Evolutionary conservation across 2,888 invertebrate genomes (phyloP), one percentile per base, ranked within the genome.

Genomic region (Lasioglossum leucozonium): DNA sequence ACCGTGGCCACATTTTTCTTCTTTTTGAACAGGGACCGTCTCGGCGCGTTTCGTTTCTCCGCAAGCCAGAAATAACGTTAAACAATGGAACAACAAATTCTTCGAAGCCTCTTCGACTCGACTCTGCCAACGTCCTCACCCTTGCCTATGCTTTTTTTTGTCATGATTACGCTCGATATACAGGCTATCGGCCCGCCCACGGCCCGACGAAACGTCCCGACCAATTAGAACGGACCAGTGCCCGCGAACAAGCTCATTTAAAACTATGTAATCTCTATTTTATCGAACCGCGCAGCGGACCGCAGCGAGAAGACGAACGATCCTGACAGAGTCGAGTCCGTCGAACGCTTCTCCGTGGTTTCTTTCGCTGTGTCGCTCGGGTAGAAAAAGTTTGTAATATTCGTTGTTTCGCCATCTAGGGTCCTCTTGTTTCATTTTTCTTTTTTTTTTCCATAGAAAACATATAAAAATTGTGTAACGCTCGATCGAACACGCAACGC

Each of bases 401-500:
- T 84, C 84, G 84, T 84, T 84, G 84, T 84, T 84, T 84, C 42
- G 75, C 40, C 84, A 11, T 55, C 44, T 67, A 73, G 72, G 84
- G 72, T 77, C 69, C 58, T 37, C 37, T 51, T 18, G 72, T 83
- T 84, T 84, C 69, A 11, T 62, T 82, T 83, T 72, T 62, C 40
- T 83, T 16, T 62, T 82, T 83, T 72, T 62, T 47, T 83, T 81
- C 72, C 73, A 71, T 78, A 84, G 62, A 84, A 84, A 84, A 84
- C 71, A 82, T 77, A 74, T 75, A 84, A 84, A 84, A 84, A 84
- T 84, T 34, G 65, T 72, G 78, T 75, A 78, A 75, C 74, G 58
- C 77, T 84, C 83, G 65, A 77, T 83, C 71, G 77, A 83, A 69
- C 72, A 72, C 67, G 34, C 4, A 72, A 51, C 40, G 77, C 69